These are phyloP conservation scores for Beris chalybata DNA, from an alignment of 2,888 invertebrate genomes.

Conservation along the genomic window DNA sequence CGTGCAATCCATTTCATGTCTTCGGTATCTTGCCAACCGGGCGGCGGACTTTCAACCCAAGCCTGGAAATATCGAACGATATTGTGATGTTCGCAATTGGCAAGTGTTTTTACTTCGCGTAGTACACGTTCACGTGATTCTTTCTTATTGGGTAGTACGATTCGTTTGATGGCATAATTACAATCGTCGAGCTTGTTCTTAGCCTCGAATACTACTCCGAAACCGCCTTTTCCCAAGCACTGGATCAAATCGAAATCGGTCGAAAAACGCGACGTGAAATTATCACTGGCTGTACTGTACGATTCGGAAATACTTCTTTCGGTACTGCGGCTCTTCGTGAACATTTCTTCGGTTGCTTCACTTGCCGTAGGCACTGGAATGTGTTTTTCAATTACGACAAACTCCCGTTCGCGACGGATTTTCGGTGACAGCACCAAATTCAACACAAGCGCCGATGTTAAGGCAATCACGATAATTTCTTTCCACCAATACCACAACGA, in stretches of 20 bases:
- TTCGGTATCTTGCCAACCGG: constrained; percentile 80
- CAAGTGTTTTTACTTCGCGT: constrained; percentile 92
- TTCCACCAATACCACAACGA: constrained; percentile 85
- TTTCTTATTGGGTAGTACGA: constrained; percentile 80
- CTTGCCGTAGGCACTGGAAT: constrained; percentile 53
- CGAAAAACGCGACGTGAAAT: constrained; percentile 67
- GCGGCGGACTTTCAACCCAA: constrained; percentile 92
- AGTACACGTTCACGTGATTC: constrained; percentile 84
- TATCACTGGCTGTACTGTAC: constrained; percentile 46
- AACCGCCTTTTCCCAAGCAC: constrained; percentile 88
- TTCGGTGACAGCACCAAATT: constrained; percentile 66
- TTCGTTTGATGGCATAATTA: constrained; percentile 93
- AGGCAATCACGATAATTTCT: constrained; percentile 75
- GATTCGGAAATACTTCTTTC: constrained; percentile 48
- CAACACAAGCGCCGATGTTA: constrained; percentile 71
- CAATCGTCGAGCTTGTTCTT: constrained; percentile 92
- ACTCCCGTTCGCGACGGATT: constrained; percentile 48
- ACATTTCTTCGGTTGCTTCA: constrained; percentile 53
- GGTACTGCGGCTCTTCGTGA: constrained; percentile 40
- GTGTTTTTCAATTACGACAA: constrained; percentile 55
- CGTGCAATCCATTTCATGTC: constrained; percentile 62
- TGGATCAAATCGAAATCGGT: constrained; percentile 82
- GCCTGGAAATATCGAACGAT: constrained; percentile 96
- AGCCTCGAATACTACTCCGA: constrained; percentile 95
- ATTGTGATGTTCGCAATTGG: constrained; percentile 90